Percentiles rank a stretch among this genome's conserved stretches.
Evolutionary conservation across 2,888 invertebrate genomes (phyloP).

Genomic region (Mythimna vitellina): DNA sequence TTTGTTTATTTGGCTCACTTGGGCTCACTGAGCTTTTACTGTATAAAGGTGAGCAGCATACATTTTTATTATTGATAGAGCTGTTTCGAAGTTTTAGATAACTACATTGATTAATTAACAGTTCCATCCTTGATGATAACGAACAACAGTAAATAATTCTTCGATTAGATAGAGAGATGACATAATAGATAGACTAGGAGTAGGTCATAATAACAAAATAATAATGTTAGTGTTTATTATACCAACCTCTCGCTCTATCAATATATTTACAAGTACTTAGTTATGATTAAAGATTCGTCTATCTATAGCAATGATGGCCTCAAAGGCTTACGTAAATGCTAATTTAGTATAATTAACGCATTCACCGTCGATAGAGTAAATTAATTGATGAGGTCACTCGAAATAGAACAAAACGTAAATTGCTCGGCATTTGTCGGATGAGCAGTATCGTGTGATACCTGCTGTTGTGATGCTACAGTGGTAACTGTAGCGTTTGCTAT

Average conservation of each 20-base stretch:
- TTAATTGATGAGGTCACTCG: conserved; percentile 85
- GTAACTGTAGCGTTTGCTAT: background rate
- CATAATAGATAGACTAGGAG: background rate
- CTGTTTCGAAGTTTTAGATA: background rate
- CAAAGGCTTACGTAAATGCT: conserved; percentile 67
- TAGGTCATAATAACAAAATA: conserved; percentile 17
- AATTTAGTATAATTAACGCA: conserved; percentile 79
- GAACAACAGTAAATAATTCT: conserved; percentile 2
- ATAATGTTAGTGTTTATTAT: conserved; percentile 18
- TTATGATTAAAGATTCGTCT: conserved; percentile 37
- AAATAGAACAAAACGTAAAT: conserved; percentile 78
- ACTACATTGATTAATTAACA: background rate
- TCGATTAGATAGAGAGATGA: background rate
- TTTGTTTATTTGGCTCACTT: background rate
- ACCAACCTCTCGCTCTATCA: conserved; percentile 20
- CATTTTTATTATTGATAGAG: background rate
- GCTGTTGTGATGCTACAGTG: conserved; percentile 11
- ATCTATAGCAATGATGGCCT: conserved; percentile 41
- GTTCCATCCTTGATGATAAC: background rate
- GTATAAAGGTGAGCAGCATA: background rate
- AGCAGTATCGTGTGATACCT: conserved; percentile 40
- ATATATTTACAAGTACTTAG: conserved; percentile 17
- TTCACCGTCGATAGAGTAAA: conserved; percentile 80
- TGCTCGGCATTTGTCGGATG: conserved; percentile 75
- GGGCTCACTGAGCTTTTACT: background rate